Conservation (phyloP, 2,888 invertebrate genomes). For the Cosmia pyralina region DNA sequence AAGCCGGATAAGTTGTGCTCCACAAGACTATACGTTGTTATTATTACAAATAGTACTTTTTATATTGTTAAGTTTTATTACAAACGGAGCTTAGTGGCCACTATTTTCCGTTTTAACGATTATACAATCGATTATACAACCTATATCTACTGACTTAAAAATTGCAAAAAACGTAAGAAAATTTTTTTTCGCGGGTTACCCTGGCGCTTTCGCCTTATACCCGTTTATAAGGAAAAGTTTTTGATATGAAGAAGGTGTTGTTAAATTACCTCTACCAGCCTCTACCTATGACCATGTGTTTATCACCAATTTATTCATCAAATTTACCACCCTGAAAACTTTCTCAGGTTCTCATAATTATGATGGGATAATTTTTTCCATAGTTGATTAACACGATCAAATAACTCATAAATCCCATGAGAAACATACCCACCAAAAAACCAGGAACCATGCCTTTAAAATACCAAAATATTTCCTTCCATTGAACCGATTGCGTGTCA, state of each 20-base stretch:
- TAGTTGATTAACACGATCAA: background rate
- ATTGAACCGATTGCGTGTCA: slow-evolving; percentile 65
- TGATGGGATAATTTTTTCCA: background rate
- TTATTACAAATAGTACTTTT: too few relatives aligned
- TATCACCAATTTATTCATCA: background rate
- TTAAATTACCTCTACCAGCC: too few relatives aligned
- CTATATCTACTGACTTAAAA: too few relatives aligned
- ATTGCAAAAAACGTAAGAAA: too few relatives aligned
- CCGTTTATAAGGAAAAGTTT: background rate
- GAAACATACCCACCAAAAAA: slow-evolving; percentile 7
- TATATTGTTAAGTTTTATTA: too few relatives aligned
- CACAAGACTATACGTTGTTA: too few relatives aligned
- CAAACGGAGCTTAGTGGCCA: too few relatives aligned
- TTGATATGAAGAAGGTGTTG: background rate
- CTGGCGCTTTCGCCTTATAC: background rate
- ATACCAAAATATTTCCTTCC: slow-evolving; percentile 33
- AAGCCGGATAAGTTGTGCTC: too few relatives aligned
- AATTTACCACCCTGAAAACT: background rate
- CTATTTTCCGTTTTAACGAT: too few relatives aligned
- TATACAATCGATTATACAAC: too few relatives aligned
- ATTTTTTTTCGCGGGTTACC: too few relatives aligned
- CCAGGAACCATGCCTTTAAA: slow-evolving; percentile 29
- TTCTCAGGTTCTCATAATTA: background rate
- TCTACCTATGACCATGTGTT: background rate
- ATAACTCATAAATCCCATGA: slow-evolving; percentile 19